These are phyloP conservation scores for Pseudomyrmex pallidus DNA, from an alignment of 1,140 invertebrate genomes.

Conservation along the genomic window DNA sequence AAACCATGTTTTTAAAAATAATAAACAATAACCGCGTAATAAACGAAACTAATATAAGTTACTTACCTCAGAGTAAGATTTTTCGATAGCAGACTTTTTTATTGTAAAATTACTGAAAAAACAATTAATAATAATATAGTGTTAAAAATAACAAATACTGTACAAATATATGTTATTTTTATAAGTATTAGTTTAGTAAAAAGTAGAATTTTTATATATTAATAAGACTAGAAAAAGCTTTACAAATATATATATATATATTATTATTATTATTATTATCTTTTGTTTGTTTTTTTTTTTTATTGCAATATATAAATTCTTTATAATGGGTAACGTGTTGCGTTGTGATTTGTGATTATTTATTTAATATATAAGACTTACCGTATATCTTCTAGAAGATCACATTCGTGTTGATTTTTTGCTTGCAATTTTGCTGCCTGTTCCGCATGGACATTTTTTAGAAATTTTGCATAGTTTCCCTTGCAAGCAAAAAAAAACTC, in stretches of 20 bases:
- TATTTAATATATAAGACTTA: conserved; percentile 71
- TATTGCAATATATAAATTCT: too few relatives aligned
- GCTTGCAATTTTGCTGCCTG: conserved; percentile 95
- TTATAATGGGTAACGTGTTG: neutral
- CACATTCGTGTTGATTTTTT: conserved; percentile 98
- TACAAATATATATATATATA: too few relatives aligned
- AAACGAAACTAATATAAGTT: neutral
- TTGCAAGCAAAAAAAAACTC: conserved; percentile 82
- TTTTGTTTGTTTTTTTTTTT: too few relatives aligned
- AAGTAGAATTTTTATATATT: too few relatives aligned
- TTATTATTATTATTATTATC: too few relatives aligned
- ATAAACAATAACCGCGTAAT: neutral
- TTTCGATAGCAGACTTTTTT: conserved; percentile 96
- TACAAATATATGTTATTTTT: too few relatives aligned
- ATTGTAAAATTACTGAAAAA: conserved; percentile 93
- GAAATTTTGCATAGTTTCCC: conserved; percentile 95
- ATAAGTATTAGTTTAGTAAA: too few relatives aligned
- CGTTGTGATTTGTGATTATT: conserved; percentile 12
- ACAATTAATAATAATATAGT: neutral
- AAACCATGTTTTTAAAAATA: neutral
- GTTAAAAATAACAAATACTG: too few relatives aligned
- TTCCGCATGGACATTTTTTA: conserved; percentile 96
- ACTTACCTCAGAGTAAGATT: conserved; percentile 96
- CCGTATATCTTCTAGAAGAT: conserved; percentile 96
- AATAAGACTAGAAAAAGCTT: too few relatives aligned